phyloP scores from a whole-genome alignment of 2,888 invertebrate genomes.

The Diadegma fenestrale region DNA sequence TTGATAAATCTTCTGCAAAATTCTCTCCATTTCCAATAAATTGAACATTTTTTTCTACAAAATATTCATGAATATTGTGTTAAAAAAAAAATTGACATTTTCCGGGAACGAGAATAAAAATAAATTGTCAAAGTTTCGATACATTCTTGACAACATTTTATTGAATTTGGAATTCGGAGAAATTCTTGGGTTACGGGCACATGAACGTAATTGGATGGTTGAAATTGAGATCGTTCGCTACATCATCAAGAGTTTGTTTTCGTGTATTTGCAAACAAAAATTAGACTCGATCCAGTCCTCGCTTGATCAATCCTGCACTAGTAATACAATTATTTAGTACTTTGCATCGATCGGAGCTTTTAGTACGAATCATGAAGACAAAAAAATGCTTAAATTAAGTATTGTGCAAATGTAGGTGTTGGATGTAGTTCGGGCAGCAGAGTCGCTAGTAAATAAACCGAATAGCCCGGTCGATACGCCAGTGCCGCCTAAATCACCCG shows the following conservation, averaged over 20 bases:
- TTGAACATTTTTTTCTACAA: not conserved
- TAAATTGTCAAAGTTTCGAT: no score
- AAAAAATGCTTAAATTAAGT: conserved; percentile 53
- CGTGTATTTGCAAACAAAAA: not conserved
- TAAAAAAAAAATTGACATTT: not conserved
- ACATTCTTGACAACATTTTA: no score
- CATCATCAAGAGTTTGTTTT: not conserved
- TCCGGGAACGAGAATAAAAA: no score
- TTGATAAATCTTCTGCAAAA: no score
- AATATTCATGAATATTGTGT: not conserved
- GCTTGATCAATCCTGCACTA: conserved; percentile 7
- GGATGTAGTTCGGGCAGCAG: conserved; percentile 96
- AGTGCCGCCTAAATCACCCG: conserved; percentile 91
- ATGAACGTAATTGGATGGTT: not conserved
- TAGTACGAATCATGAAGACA: not conserved
- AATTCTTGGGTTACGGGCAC: not conserved
- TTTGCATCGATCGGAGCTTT: conserved; percentile 23
- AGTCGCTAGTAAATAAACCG: conserved; percentile 89
- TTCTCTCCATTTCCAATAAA: not conserved
- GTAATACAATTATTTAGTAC: not conserved
- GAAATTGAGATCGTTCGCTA: not conserved
- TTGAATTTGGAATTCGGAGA: no score
- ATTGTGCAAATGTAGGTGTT: conserved; percentile 87
- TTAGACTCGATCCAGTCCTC: not conserved
- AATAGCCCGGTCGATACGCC: conserved; percentile 86